phyloP scores from a whole-genome alignment of 2,113 vertebrate species.

The Neogale vison region DNA sequence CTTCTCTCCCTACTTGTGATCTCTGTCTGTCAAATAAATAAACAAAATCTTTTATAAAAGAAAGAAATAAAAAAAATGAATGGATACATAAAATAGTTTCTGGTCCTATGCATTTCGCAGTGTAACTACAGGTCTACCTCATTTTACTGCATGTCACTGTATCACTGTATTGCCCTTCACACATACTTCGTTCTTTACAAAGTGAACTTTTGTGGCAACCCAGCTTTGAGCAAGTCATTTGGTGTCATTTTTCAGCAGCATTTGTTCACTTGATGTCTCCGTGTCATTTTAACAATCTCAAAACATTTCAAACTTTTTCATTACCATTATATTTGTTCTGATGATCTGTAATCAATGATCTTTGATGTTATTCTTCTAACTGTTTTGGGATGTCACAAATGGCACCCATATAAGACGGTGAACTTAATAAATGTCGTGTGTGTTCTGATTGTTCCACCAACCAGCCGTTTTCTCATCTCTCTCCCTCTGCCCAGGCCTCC shows the following conservation, averaged over 20 bases:
- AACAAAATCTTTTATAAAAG: too few species aligned
- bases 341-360: background rate
- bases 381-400: background rate
- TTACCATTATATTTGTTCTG: background rate
- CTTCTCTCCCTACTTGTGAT: too few species aligned
- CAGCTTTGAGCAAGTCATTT: background rate
- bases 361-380: background rate
- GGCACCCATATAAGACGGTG: background rate
- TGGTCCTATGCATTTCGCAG: background rate
- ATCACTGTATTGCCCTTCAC: background rate
- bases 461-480: background rate
- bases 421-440: background rate
- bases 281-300: background rate
- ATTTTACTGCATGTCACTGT: background rate
- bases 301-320: background rate
- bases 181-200: background rate
- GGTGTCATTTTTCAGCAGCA: background rate
- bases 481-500: background rate
- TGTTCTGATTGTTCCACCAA: background rate
- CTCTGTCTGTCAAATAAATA: too few species aligned
- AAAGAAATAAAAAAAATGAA: background rate
- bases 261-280: background rate
- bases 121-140: background rate
- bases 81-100: background rate
- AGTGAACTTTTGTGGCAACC: background rate